Percentiles rank a stretch among this genome's conserved stretches.
Evolutionary conservation across 2,888 invertebrate genomes (phyloP).

Genomic region (Athalia circularis): DNA sequence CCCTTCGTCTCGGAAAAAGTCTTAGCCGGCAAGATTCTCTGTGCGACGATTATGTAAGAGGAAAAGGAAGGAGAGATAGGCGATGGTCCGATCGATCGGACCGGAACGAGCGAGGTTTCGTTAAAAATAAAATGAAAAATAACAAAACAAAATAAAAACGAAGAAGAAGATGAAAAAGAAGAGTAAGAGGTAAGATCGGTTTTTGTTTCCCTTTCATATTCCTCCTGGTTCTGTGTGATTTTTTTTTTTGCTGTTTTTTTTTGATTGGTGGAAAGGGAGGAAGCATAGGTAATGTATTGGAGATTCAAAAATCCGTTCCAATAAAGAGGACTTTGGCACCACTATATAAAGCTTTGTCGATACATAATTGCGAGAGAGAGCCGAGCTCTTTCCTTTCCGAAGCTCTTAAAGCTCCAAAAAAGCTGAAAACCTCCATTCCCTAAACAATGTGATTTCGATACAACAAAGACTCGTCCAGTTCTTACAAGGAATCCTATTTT

Average conservation of each 20-base stretch:
- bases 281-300: neutral
- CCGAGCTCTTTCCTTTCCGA: neutral
- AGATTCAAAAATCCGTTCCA: neutral
- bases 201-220: neutral
- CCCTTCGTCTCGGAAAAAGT: neutral
- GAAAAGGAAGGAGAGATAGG: constrained; percentile 36
- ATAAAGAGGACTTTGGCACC: no score
- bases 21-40: constrained; percentile 6
- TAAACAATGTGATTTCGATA: constrained; percentile 19
- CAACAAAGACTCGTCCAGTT: constrained; percentile 17
- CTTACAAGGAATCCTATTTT: neutral
- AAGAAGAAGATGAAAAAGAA: neutral
- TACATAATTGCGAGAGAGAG: constrained; percentile 7
- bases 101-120: neutral
- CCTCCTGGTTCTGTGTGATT: neutral
- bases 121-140: no score
- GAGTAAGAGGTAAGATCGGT: neutral
- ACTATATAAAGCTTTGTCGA: no score
- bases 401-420: neutral
- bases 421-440: neutral
- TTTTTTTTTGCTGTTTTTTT: neutral
- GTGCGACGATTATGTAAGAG: neutral
- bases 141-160: neutral
- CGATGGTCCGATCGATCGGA: constrained; percentile 43
- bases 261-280: neutral